A percentile compares a stretch with the other conserved stretches of the same genome.
These are phyloP conservation scores for Tupaia chinensis DNA, from an alignment of 2,113 vertebrate species.

Conservation along the genomic window DNA sequence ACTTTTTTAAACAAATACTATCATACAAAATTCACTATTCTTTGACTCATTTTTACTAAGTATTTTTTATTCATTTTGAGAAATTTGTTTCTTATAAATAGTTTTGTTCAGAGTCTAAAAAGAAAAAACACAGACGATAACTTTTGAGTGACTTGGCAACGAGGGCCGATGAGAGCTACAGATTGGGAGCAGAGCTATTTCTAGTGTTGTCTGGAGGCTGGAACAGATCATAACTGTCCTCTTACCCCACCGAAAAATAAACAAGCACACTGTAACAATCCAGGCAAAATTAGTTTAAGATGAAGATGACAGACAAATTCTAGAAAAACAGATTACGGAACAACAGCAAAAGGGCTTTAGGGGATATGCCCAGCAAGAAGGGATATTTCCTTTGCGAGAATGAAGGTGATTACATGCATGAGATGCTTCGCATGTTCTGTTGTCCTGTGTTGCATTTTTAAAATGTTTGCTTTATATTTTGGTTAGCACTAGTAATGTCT, in stretches of 20 bases:
- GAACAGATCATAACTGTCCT: slow-evolving; percentile 6
- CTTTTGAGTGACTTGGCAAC: slow-evolving; percentile 57
- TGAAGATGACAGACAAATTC: neutral
- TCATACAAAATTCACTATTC: neutral
- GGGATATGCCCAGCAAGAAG: neutral
- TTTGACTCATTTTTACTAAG: slow-evolving; percentile 37
- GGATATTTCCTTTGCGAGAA: neutral
- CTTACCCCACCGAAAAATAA: neutral
- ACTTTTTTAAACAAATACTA: neutral
- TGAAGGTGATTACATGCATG: neutral
- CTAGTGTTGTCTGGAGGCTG: slow-evolving; percentile 49
- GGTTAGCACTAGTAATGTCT: neutral
- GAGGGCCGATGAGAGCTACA: slow-evolving; percentile 1
- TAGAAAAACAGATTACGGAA: neutral
- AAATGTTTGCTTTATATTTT: slow-evolving; percentile 5
- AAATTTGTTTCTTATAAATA: slow-evolving; percentile 8
- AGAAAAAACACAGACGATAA: slow-evolving; percentile 48
- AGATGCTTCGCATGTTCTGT: neutral
- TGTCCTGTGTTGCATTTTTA: neutral
- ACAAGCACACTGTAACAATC: neutral
- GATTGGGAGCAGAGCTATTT: slow-evolving; percentile 33
- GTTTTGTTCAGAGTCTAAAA: slow-evolving; percentile 47
- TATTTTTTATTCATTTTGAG: slow-evolving; percentile 53
- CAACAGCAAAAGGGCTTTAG: neutral
- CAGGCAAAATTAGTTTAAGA: neutral